phyloP scores from a whole-genome alignment of 2,888 invertebrate genomes.

The Frankliniella fusca region DNA sequence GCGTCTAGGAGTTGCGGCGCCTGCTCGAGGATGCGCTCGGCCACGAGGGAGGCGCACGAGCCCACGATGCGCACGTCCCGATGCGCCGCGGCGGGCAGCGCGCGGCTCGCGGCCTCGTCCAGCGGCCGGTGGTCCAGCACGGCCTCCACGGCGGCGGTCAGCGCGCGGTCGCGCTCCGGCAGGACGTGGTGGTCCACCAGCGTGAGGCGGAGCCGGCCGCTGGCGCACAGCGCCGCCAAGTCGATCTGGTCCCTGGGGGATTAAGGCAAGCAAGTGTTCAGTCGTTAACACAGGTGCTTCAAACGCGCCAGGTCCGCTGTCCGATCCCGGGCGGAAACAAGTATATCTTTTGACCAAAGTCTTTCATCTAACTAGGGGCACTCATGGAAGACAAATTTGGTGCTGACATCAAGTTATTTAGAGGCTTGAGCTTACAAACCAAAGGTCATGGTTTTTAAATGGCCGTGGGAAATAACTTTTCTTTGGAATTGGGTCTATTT shows the following conservation, averaged over 20 bases:
- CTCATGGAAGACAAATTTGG: not conserved
- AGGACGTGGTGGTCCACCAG: constrained; percentile 9
- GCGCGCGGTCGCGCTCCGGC: not conserved
- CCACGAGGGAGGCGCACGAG: constrained; percentile 5
- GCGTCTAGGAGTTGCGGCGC: not conserved
- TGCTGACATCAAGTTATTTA: not conserved
- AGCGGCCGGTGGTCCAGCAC: constrained; percentile 1
- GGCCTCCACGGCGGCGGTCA: not conserved
- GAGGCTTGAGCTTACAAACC: constrained; percentile 59
- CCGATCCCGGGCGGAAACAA: constrained; percentile 11
- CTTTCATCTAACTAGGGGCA: not conserved
- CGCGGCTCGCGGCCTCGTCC: not conserved
- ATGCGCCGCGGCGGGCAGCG: not conserved
- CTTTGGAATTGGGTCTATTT: not conserved
- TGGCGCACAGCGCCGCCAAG: not conserved
- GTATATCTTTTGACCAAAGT: not conserved
- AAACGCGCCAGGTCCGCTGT: constrained; percentile 14
- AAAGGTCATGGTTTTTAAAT: constrained; percentile 72
- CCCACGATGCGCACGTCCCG: not conserved
- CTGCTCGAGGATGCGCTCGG: not conserved
- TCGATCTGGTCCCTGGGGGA: not conserved
- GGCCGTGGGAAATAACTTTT: constrained; percentile 59
- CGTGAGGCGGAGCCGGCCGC: constrained; percentile 1
- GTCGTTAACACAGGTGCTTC: constrained; percentile 11
- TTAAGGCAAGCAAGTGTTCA: not conserved